Evolutionary conservation across 2,888 invertebrate genomes (phyloP).

Genomic region (Heliconius ismenius): DNA sequence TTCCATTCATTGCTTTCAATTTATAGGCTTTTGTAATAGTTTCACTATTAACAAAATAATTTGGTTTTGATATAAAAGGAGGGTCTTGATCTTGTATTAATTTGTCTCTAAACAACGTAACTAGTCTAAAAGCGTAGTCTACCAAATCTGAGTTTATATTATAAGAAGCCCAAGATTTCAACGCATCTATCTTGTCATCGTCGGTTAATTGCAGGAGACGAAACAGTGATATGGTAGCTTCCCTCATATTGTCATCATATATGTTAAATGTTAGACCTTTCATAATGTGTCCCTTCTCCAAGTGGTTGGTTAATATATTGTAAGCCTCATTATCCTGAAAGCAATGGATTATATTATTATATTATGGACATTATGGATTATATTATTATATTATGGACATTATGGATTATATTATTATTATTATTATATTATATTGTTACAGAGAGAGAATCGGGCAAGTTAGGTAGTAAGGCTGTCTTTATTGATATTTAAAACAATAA

Average conservation of each 20-base stretch:
- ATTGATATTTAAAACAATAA: not conserved
- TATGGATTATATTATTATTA: too few relatives aligned
- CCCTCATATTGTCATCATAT: conserved; percentile 73
- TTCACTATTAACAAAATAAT: conserved; percentile 69
- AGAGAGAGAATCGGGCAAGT: not conserved
- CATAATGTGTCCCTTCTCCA: conserved; percentile 56
- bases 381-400: too few relatives aligned
- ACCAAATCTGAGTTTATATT: conserved; percentile 77
- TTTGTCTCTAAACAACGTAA: conserved; percentile 65
- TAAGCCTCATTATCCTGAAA: conserved; percentile 57
- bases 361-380: too few relatives aligned
- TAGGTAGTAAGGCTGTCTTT: not conserved
- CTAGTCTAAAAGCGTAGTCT: conserved; percentile 71
- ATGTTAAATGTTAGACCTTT: conserved; percentile 74
- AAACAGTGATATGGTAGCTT: conserved; percentile 72
- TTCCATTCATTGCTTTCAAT: conserved; percentile 54
- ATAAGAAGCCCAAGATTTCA: conserved; percentile 65
- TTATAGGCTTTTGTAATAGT: conserved; percentile 66
- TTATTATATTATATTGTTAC: not conserved
- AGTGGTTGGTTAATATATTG: conserved; percentile 52
- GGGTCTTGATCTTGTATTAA: conserved; percentile 58
- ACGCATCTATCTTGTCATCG: conserved; percentile 59
- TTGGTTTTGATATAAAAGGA: conserved; percentile 74
- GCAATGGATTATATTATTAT: too few relatives aligned
- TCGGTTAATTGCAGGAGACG: conserved; percentile 67